Evolutionary conservation across 2,113 vertebrate species (phyloP).

Genomic region (Peromyscus maniculatus): DNA sequence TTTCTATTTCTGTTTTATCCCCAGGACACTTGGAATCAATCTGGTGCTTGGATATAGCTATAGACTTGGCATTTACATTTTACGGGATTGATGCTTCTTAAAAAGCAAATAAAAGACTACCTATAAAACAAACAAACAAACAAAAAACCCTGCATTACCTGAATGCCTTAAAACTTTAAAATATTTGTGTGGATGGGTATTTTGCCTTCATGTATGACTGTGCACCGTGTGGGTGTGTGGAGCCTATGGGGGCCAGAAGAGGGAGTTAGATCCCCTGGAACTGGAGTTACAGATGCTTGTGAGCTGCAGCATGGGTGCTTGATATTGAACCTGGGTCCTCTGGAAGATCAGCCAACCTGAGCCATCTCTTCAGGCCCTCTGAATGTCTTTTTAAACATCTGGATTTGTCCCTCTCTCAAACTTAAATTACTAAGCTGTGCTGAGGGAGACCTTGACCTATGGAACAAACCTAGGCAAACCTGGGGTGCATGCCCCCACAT

Average conservation of each 20-base stretch:
- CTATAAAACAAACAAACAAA: background rate
- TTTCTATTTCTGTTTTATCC: slow-evolving; percentile 19
- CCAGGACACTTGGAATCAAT: slow-evolving; percentile 1
- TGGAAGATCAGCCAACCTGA: background rate
- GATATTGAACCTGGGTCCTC: background rate
- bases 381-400: slow-evolving; percentile 22
- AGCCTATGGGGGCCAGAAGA: background rate
- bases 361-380: background rate
- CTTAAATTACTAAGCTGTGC: background rate
- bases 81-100: background rate
- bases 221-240: background rate
- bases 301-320: background rate
- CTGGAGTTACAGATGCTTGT: background rate
- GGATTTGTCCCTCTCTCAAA: background rate
- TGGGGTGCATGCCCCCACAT: accelerated
- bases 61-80: background rate
- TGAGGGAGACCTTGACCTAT: background rate
- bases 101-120: background rate
- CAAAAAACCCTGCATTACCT: background rate
- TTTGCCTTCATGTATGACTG: background rate
- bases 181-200: too few relatives aligned
- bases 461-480: background rate
- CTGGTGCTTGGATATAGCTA: background rate
- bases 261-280: background rate
- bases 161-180: background rate